Conservation (phyloP, 2,888 invertebrate species). For the Icerya purchasi region DNA sequence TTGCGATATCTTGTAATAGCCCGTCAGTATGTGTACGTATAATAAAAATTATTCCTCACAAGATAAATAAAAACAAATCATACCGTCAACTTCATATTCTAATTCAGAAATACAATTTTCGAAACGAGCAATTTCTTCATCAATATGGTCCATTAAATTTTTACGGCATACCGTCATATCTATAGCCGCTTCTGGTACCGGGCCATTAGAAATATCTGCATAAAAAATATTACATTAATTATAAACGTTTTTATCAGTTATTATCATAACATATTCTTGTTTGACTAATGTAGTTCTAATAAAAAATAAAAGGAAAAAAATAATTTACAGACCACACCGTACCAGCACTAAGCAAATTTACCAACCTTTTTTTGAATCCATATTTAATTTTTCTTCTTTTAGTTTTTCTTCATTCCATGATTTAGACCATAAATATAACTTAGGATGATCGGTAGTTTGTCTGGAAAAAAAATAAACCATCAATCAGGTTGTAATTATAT, state of each 20-base stretch:
- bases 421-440: constrained; percentile 67
- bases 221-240: not conserved
- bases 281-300: too few species aligned
- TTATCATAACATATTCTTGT: too few species aligned
- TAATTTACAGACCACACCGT: too few species aligned
- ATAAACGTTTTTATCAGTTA: not conserved
- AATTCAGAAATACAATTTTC: constrained; percentile 48
- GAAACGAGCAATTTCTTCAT: constrained; percentile 47
- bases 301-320: not conserved
- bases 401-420: constrained; percentile 43
- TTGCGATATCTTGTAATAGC: too few species aligned
- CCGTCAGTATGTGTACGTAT: too few species aligned
- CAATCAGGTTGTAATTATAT: too few species aligned
- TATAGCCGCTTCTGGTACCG: constrained; percentile 62
- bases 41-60: too few species aligned
- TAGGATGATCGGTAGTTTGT: constrained; percentile 54
- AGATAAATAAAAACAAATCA: too few species aligned
- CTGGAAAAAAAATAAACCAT: constrained; percentile 16
- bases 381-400: constrained; percentile 22
- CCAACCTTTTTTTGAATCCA: constrained; percentile 22
- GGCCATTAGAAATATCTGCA: constrained; percentile 22
- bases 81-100: constrained; percentile 49
- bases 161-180: constrained; percentile 55
- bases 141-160: constrained; percentile 52
- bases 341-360: too few species aligned